A percentile compares a stretch with the other conserved stretches of the same genome.
Evolutionary conservation across 2,113 vertebrate species (phyloP).

Genomic region (Hirundichthys speculiger): DNA sequence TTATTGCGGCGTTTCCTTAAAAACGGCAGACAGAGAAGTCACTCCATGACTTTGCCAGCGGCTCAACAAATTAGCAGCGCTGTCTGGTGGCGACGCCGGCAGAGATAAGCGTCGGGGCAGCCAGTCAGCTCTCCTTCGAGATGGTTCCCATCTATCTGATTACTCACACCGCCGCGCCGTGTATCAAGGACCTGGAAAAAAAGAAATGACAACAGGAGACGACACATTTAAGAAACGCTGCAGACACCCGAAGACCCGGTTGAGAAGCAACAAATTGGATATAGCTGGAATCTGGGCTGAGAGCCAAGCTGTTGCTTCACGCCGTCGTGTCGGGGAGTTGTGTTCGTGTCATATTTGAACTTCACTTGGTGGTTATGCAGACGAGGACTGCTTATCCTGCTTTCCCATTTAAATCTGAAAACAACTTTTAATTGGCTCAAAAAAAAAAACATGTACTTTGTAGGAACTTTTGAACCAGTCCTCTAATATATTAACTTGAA

Average conservation of each 20-base stretch:
- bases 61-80: constrained; percentile 75
- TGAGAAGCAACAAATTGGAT: constrained; percentile 65
- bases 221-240: constrained; percentile 60
- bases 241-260: constrained; percentile 53
- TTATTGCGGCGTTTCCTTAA: constrained; percentile 34
- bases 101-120: constrained; percentile 55
- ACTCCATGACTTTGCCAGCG: constrained; percentile 57
- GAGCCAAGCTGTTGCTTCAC: constrained; percentile 50
- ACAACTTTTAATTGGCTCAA: constrained; percentile 22
- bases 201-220: constrained; percentile 4
- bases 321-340: constrained; percentile 43
- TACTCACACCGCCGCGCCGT: constrained; percentile 45
- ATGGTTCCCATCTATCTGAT: constrained; percentile 67
- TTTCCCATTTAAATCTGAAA: constrained; percentile 28
- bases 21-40: constrained; percentile 16
- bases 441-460: background rate
- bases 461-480: background rate
- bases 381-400: constrained; percentile 24
- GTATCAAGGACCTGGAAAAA: too few relatives aligned
- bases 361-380: constrained; percentile 31
- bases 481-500: too few relatives aligned
- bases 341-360: constrained; percentile 38
- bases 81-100: constrained; percentile 48
- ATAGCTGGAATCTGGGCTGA: constrained; percentile 52
- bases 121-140: constrained; percentile 49